A percentile compares a stretch with the other conserved stretches of the same genome.
Conservation (phyloP, 2,888 invertebrate genomes). For the Pristionchus exspectatus region DNA sequence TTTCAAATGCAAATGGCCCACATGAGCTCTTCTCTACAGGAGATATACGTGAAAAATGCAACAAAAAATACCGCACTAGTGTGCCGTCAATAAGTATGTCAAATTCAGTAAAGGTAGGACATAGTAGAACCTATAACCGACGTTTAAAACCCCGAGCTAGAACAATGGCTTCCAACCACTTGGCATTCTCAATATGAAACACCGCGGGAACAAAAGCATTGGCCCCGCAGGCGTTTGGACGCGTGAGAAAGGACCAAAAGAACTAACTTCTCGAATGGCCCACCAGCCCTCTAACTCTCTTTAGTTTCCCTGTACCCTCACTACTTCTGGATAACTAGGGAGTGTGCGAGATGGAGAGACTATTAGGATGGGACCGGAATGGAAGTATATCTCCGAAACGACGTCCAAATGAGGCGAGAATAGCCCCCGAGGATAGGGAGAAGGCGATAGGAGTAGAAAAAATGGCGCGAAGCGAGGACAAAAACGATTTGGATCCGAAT, state of each 20-base stretch:
- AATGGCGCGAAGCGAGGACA: neutral
- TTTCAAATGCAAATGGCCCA: too few relatives aligned
- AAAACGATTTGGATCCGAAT: neutral
- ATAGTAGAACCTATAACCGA: neutral
- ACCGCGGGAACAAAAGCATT: neutral
- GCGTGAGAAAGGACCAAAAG: neutral
- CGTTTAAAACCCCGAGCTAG: neutral
- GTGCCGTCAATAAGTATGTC: too few relatives aligned
- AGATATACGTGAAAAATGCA: too few relatives aligned
- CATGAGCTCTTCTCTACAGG: too few relatives aligned
- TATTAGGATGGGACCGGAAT: neutral
- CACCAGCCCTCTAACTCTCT: neutral
- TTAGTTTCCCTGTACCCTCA: neutral
- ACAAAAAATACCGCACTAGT: too few relatives aligned
- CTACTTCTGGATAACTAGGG: neutral
- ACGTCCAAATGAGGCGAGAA: conserved; percentile 21
- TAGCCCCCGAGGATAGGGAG: conserved; percentile 1
- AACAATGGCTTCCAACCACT: neutral
- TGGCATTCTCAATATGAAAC: neutral
- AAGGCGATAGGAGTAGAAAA: neutral
- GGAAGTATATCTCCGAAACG: conserved; percentile 27
- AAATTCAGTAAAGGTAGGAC: too few relatives aligned
- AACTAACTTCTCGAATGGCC: neutral
- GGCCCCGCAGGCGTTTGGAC: neutral
- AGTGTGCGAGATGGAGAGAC: neutral